These are phyloP conservation scores for Romanogobio albipinnatus DNA, from an alignment of 2,113 vertebrate species.

Conservation along the genomic window DNA sequence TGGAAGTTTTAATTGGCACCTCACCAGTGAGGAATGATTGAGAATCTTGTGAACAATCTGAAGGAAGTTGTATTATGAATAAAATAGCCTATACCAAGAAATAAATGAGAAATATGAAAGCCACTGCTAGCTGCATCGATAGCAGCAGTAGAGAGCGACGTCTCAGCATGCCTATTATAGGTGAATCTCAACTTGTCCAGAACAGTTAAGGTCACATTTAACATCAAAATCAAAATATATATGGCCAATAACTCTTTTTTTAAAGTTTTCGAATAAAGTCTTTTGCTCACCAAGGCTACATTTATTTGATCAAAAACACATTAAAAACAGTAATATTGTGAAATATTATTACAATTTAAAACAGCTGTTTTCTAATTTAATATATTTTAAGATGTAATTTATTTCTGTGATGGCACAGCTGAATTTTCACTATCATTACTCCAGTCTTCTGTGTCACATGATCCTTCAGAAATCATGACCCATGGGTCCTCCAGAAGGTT, in stretches of 20 bases:
- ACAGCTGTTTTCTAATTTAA: neutral
- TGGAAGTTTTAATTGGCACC: slow-evolving; percentile 64
- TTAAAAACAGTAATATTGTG: neutral
- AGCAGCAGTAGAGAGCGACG: neutral
- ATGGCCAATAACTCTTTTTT: too few relatives aligned
- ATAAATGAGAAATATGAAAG: neutral
- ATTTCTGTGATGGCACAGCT: neutral
- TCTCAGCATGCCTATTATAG: neutral
- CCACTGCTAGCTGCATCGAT: neutral
- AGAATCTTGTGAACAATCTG: neutral
- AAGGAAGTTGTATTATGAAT: neutral
- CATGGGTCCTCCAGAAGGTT: too few relatives aligned
- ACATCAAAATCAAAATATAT: too few relatives aligned
- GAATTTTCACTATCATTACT: neutral
- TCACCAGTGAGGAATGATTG: neutral
- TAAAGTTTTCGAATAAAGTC: too few relatives aligned
- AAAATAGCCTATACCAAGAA: neutral
- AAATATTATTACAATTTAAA: neutral
- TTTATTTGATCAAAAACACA: neutral
- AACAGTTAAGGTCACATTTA: neutral
- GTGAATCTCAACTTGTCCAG: neutral
- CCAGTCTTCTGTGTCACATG: neutral
- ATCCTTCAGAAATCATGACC: neutral
- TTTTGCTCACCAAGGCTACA: neutral
- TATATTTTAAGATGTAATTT: too few relatives aligned